Evolutionary conservation across 1,140 invertebrate genomes (phyloP), one percentile per base, ranked within the genome.

Genomic region (Hestina assimilis): DNA sequence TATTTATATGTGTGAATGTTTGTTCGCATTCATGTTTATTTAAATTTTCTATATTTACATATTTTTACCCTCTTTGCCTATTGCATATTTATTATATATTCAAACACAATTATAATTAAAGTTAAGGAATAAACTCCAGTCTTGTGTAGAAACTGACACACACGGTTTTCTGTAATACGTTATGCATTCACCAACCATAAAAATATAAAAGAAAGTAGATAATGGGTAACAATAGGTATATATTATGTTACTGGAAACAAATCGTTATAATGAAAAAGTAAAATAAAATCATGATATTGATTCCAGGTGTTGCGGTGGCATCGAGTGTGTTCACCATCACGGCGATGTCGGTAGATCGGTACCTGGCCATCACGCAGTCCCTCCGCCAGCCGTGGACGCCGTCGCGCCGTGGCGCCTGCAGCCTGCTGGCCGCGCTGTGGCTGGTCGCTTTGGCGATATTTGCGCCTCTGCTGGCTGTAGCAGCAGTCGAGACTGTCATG

Each of bases 291-390:
- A 33, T n/a, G 1, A 6, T 14, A 6, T 35, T 15, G 5, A 0
- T 50, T 38, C 6, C 84, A 95, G 94, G 93, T 29, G 92, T 95
- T 4, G 91, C 93, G 6, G 94, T 95, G 1, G 92, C 92, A 0
- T 93, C 93, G 1, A 94, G 93, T 59, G 92, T 95, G 19, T 95
- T 94, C 77, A 95, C 94, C 1, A 94, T 95, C 51, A 93, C 93
- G 0, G 93, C 93, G 0, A 94, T 95, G 92, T 94, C 93, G 24
- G 89, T 95, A 14, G 94, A 95, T 72, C 89, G 94, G 23, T 94
- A 93, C 66, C 75, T 95, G 31, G 94, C 94, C 4, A 95, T 95
- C 61, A 91, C 92, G 29, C 93, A 93, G 75, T 93, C 94, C 0
- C 92, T 95, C 48, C 90, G 92, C 7, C 90, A 93, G 64, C 89